A percentile compares a stretch with the other conserved stretches of the same genome.
Evolutionary conservation across 2,888 invertebrate species (phyloP).

Genomic region (Lasioglossum pauxillum): DNA sequence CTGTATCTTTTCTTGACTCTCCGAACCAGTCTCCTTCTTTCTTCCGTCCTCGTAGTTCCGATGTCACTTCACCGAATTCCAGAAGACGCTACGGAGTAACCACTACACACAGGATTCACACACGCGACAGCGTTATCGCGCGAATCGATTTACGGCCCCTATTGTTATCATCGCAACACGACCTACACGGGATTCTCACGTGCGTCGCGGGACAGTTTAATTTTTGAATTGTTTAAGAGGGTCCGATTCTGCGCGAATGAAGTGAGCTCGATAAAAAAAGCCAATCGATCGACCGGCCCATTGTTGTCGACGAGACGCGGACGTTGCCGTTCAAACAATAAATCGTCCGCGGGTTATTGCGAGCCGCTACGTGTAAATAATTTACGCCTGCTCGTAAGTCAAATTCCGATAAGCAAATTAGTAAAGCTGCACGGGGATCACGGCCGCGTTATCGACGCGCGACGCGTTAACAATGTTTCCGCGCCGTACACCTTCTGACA

Average conservation of each 20-base stretch:
- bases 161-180: neutral
- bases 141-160: constrained; percentile 14
- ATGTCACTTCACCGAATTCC: constrained; percentile 6
- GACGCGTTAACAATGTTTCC: constrained; percentile 24
- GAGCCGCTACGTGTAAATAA: constrained; percentile 22
- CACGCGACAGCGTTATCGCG: neutral
- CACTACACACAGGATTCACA: neutral
- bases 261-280: neutral
- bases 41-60: neutral
- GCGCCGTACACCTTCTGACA: neutral
- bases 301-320: constrained; percentile 2
- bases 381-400: constrained; percentile 4
- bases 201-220: neutral
- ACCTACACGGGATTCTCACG: neutral
- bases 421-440: neutral
- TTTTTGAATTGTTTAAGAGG: constrained; percentile 24
- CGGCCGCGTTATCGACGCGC: constrained; percentile 1
- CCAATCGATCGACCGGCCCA: constrained; percentile 4
- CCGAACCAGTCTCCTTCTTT: neutral
- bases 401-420: constrained; percentile 38
- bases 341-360: constrained; percentile 15
- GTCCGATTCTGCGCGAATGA: neutral
- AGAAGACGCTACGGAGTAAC: neutral
- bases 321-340: neutral
- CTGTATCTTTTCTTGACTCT: neutral